Percentiles rank a stretch among this genome's conserved stretches.
Conservation (phyloP, 2,888 invertebrate genomes). For the Sisyra nigra region DNA sequence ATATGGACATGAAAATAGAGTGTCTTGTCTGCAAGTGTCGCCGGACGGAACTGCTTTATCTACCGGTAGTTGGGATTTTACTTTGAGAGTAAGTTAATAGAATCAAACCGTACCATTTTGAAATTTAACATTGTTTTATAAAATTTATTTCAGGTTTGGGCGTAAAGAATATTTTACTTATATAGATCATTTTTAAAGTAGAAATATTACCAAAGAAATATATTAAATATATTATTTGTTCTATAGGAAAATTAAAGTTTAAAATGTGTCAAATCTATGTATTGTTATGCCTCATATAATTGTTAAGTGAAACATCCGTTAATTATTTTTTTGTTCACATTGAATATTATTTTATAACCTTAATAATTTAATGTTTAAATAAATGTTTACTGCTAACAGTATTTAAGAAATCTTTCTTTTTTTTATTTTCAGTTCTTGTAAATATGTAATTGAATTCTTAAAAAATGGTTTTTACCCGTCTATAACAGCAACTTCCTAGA, state of each 20-base stretch:
- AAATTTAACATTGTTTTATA: no score
- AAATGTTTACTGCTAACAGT: no score
- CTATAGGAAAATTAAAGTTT: not conserved
- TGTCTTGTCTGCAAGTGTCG: slow-evolving; percentile 80
- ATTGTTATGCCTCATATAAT: slow-evolving; percentile 1
- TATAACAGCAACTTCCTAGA: no score
- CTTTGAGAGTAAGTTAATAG: slow-evolving; percentile 48
- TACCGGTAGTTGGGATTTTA: slow-evolving; percentile 95
- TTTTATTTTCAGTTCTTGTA: no score
- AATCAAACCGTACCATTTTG: not conserved
- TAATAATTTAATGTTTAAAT: no score
- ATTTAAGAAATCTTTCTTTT: no score
- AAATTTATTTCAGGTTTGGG: slow-evolving; percentile 20
- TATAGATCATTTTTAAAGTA: not conserved
- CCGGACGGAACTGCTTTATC: slow-evolving; percentile 96
- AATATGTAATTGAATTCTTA: no score
- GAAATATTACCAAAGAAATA: slow-evolving; percentile 1
- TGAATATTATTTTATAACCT: not conserved
- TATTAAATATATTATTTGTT: not conserved
- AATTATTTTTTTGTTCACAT: slow-evolving; percentile 1
- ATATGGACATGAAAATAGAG: slow-evolving; percentile 93
- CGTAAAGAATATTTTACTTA: slow-evolving; percentile 14
- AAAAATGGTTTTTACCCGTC: no score
- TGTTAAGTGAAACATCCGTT: not conserved
- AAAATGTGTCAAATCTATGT: slow-evolving; percentile 1